A percentile compares a stretch with the other conserved stretches of the same genome.
Evolutionary conservation across 2,797 vertebrate genomes (phyloP).

Genomic region (Meda fulgida): DNA sequence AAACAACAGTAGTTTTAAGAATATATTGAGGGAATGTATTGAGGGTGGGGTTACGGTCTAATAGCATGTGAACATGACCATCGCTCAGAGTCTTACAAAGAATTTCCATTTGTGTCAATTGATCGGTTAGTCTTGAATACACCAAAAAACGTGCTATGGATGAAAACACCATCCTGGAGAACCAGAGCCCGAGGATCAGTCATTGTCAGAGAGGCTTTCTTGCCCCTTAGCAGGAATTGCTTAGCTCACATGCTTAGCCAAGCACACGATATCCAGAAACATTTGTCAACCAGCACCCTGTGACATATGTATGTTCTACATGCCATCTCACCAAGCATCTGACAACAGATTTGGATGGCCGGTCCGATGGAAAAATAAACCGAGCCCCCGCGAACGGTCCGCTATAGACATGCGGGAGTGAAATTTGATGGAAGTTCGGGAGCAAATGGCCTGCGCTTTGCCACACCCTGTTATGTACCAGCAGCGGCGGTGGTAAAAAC

Average conservation of each 20-base stretch:
- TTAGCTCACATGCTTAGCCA: constrained; percentile 48
- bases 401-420: not conserved
- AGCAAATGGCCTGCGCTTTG: constrained; percentile 18
- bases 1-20: not conserved
- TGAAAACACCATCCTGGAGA: constrained; percentile 7
- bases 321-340: constrained; percentile 30
- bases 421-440: constrained; percentile 17
- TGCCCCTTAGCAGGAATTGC: constrained; percentile 41
- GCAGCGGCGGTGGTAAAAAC: not conserved
- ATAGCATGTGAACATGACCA: constrained; percentile 4
- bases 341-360: constrained; percentile 50
- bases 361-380: constrained; percentile 30
- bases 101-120: constrained; percentile 26
- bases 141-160: not conserved
- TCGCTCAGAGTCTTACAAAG: not conserved
- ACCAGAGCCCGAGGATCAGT: constrained; percentile 28
- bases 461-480: constrained; percentile 36
- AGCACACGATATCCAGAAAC: constrained; percentile 36
- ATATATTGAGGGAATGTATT: not conserved
- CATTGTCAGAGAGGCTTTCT: constrained; percentile 35
- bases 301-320: constrained; percentile 54
- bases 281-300: constrained; percentile 56
- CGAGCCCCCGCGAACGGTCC: not conserved
- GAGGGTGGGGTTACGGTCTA: not conserved
- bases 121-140: constrained; percentile 27